Percentiles rank a stretch among this genome's conserved stretches.
Conservation (phyloP, 2,113 vertebrate species). For the Galbula dea region DNA sequence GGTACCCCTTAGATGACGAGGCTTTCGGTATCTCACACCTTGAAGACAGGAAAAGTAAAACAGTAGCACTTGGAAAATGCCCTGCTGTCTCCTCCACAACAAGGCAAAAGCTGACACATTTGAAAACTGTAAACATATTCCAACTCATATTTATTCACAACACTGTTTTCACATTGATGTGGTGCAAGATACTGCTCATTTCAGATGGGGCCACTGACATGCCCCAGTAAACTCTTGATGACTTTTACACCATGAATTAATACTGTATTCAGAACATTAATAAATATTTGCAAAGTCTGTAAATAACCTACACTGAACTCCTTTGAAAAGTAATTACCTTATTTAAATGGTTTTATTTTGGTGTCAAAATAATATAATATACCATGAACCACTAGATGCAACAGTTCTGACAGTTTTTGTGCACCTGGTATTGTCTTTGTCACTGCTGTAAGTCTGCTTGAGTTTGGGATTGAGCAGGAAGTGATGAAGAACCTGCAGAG, state of each 20-base stretch:
- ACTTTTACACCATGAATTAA: constrained; percentile 43
- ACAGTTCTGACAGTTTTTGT: not conserved
- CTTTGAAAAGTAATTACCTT: not conserved
- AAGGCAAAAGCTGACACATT: constrained; percentile 2
- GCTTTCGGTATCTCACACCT: not conserved
- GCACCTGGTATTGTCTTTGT: not conserved
- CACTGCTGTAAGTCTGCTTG: not conserved
- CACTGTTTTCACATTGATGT: constrained; percentile 28
- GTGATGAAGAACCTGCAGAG: not conserved
- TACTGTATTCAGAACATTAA: constrained; percentile 42
- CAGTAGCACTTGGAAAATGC: not conserved
- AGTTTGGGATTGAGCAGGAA: not conserved
- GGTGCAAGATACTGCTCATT: constrained; percentile 22
- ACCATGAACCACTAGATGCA: not conserved
- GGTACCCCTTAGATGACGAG: not conserved
- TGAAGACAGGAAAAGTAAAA: not conserved
- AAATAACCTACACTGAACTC: not conserved
- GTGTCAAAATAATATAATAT: constrained; percentile 3
- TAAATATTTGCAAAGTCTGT: constrained; percentile 38
- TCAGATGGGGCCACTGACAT: not conserved
- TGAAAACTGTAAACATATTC: constrained; percentile 55
- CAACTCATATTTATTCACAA: constrained; percentile 31
- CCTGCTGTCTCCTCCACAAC: not conserved
- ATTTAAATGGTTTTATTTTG: constrained; percentile 12
- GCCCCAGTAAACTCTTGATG: constrained; percentile 40